Conservation (phyloP, 2,888 invertebrate genomes). For the Acanthosepion esculentum region DNA sequence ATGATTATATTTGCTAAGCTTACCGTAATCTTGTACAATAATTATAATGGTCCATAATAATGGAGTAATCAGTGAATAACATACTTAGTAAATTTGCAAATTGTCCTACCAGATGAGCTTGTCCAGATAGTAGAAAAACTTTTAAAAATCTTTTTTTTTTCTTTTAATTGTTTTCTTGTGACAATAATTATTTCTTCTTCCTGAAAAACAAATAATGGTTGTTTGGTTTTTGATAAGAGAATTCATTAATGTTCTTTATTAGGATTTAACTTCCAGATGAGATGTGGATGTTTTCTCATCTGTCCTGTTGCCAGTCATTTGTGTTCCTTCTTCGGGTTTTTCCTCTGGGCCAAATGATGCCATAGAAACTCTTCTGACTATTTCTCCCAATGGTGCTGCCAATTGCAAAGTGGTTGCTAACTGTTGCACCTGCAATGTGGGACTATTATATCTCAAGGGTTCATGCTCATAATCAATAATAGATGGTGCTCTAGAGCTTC, state of each 20-base stretch:
- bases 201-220: not conserved
- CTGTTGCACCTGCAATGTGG: not conserved
- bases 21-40: no score
- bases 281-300: not conserved
- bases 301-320: not conserved
- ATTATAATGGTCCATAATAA: no score
- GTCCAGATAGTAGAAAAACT: no score
- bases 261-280: not conserved
- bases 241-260: not conserved
- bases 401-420: not conserved
- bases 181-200: no score
- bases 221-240: not conserved
- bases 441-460: not conserved
- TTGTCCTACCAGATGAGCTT: no score
- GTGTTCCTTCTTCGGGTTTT: not conserved
- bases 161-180: no score
- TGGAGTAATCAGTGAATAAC: no score
- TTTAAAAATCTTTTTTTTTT: no score
- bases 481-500: not conserved
- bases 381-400: not conserved
- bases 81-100: no score
- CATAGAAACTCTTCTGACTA: not conserved
- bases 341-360: not conserved
- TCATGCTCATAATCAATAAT: not conserved
- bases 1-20: no score